These are phyloP conservation scores for Oophaga pumilio DNA, from an alignment of 2,113 vertebrate species.

Conservation along the genomic window DNA sequence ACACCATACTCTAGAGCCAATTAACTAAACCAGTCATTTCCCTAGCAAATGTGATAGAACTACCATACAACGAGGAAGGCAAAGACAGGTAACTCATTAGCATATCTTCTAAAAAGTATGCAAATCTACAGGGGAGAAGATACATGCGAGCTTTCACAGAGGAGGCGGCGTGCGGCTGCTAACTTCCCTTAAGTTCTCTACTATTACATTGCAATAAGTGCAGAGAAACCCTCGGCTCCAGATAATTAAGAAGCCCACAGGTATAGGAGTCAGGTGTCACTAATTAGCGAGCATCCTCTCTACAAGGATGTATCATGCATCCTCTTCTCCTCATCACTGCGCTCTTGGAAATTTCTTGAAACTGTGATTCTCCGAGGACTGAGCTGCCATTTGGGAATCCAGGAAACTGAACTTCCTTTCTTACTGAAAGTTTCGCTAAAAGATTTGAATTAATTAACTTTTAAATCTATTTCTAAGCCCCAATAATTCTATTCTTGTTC, in stretches of 20 bases:
- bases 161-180: background rate
- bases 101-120: constrained; percentile 19
- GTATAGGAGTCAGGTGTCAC: constrained; percentile 40
- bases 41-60: background rate
- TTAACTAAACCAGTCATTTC: background rate
- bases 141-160: background rate
- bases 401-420: background rate
- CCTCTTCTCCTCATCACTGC: background rate
- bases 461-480: background rate
- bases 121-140: background rate
- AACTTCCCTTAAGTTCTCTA: background rate
- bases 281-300: constrained; percentile 31
- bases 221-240: background rate
- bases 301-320: background rate
- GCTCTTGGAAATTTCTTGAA: constrained; percentile 9
- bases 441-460: constrained; percentile 28
- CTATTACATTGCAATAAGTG: constrained; percentile 21
- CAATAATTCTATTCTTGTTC: background rate
- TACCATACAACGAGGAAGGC: background rate
- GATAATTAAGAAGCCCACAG: constrained; percentile 38
- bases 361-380: background rate
- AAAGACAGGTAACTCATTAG: background rate
- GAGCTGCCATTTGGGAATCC: constrained; percentile 13
- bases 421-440: constrained; percentile 34
- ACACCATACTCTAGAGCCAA: background rate